Base-by-base conservation (phyloP, 2,113 vertebrate genomes). In the Dinomys branickii region DNA sequence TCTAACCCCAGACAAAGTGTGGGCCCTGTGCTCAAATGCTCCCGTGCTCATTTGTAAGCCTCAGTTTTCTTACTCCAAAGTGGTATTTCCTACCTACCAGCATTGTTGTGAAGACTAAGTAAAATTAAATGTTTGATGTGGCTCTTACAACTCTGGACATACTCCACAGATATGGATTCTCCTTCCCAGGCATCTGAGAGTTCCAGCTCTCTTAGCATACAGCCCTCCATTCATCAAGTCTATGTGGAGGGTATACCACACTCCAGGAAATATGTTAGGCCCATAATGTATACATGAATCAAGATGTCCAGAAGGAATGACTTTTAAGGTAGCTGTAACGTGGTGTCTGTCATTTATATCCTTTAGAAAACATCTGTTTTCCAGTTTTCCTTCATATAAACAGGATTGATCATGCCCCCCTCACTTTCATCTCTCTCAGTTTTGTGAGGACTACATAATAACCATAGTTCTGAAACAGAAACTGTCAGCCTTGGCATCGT, bases 361-460 rank as follows among this genome's bases (percentile, higher is more conserved):
- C 20, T 12, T 89, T 22, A 85, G 56, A 47, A 85, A 91, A 10
- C 16, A 11, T n/a, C n/a, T 82, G 41, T 44, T 47, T 30, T 24
- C 8, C 35, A 73, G 4, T 30, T 47, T 71, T 2, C 24, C 81
- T 3, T 61, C 20, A 35, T 22, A 38, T 22, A 59, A 19, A 24
- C 7, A 56, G n/a, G 44, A 13, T 13, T 71, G 41, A 85, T 92
- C 47, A 50, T 6, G 5, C 47, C 47, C 47, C 75, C 81, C 5
- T 81, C 52, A 16, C 28, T 69, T 7, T 30, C 12, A 22, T 38
- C 13, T n/a, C 22, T 19, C n/a, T 17, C 26, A 38, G 44, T 61
- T 35, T 82, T 87, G 10, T 50, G 47, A 71, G 35, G 33, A 95
- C 71, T 61, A 91, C 81, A 81, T 59, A 58, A 58, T 77, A 56